phyloP scores from a whole-genome alignment of 2,113 vertebrate species.

The Atherinomorus stipes region DNA sequence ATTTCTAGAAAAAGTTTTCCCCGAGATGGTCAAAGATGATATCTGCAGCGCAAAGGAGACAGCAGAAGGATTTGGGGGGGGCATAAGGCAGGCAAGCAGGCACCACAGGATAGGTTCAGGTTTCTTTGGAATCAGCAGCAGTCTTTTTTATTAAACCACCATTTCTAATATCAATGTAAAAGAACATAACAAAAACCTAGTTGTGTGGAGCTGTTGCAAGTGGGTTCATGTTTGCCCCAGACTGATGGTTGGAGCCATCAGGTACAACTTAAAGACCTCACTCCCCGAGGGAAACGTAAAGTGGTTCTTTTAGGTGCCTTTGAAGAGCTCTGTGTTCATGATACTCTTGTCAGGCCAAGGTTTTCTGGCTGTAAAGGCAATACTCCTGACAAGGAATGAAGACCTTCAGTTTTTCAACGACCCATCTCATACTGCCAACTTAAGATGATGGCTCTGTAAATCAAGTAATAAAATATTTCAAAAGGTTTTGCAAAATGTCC shows the following conservation, averaged over 20 bases:
- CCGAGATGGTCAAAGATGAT: slow-evolving; percentile 86
- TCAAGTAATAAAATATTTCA: background rate
- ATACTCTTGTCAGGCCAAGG: slow-evolving; percentile 54
- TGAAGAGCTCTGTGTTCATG: slow-evolving; percentile 61
- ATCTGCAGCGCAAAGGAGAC: slow-evolving; percentile 85
- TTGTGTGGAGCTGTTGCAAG: slow-evolving; percentile 54
- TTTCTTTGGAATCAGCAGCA: slow-evolving; percentile 87
- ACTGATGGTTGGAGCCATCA: slow-evolving; percentile 59
- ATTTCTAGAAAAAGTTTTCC: slow-evolving; percentile 86
- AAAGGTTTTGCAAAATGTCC: too few relatives aligned
- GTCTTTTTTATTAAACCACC: slow-evolving; percentile 79
- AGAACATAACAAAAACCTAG: slow-evolving; percentile 66
- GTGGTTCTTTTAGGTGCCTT: slow-evolving; percentile 68
- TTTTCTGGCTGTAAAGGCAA: slow-evolving; percentile 36
- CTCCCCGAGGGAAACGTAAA: slow-evolving; percentile 58
- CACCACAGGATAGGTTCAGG: slow-evolving; percentile 82
- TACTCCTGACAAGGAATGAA: slow-evolving; percentile 27
- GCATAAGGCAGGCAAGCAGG: slow-evolving; percentile 67
- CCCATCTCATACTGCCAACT: slow-evolving; percentile 28
- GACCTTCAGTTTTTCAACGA: slow-evolving; percentile 22
- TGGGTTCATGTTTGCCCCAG: slow-evolving; percentile 35
- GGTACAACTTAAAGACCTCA: slow-evolving; percentile 62
- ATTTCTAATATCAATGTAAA: slow-evolving; percentile 73
- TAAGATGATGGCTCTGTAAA: slow-evolving; percentile 1
- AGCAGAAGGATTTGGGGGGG: slow-evolving; percentile 47